Base-by-base conservation (phyloP, 2,888 invertebrate species). In the Drosophila mettleri region DNA sequence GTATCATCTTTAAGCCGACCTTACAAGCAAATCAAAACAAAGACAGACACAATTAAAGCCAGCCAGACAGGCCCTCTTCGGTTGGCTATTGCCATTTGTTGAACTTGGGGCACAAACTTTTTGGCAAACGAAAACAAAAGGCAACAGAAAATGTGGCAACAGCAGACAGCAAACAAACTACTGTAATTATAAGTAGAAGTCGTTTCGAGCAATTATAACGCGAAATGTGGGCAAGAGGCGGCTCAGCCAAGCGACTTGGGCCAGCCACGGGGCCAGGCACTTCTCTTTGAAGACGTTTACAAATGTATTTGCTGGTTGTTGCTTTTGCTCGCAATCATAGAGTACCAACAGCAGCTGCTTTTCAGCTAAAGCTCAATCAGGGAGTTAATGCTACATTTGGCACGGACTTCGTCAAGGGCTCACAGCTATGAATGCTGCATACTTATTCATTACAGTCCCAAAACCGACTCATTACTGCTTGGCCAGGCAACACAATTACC, bases 21-120 rank as follows among this genome's bases (percentile, higher is more conserved):
- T 79, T 79, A 83, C 88, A 69, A 45, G 79, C 79, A 54, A 81
- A 78, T 66, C 78, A 85, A 81, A 85, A 83, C 82, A 88, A 86
- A 67, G 60, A 49, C 64, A 45, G 64, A 41, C 87, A 81, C 74
- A 84, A 81, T 77, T 77, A 80, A 83, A 74, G 57, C 45, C 58
- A 66, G 36, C 45, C 49, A 52, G 69, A 63, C 55, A 38, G 54
- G 43, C 51, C 12, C 24, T 16, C 53, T 9, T 31, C 22, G 27
- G 24, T 39, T 36, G 70, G 24, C 29, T 20, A 36, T 59, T 63
- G 66, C 27, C 36, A 31, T 46, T 62, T 67, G 74, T 61, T 54
- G 60, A 54, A 60, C 52, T 60, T 60, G 36, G 57, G 38, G 54
- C 59, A 24, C 22, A 58, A 78, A 77, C 45, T 67, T 57, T 67